Evolutionary conservation across 2,797 vertebrate genomes (phyloP).

Genomic region (Aotus griseimembra): DNA sequence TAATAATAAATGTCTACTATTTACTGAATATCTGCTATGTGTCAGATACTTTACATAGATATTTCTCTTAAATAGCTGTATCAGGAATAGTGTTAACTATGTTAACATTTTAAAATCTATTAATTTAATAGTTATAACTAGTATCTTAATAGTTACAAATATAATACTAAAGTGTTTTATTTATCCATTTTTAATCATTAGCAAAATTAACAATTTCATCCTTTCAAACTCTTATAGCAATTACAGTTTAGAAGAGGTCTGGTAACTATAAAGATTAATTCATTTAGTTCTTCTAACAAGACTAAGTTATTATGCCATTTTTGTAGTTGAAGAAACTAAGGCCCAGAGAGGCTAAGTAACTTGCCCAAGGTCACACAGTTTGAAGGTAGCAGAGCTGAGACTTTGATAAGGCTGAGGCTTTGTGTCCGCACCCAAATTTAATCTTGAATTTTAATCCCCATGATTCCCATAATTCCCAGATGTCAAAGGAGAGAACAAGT

Average conservation of each 20-base stretch:
- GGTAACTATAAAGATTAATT: neutral
- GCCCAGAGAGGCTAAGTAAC: neutral
- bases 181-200: constrained; percentile 31
- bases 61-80: neutral
- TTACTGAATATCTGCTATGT: neutral
- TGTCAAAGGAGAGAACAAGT: too few species aligned
- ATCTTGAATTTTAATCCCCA: too few species aligned
- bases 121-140: neutral
- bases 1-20: neutral
- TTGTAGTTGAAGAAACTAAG: neutral
- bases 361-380: neutral
- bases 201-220: neutral
- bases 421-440: too few species aligned
- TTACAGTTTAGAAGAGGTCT: neutral
- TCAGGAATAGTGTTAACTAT: neutral
- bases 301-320: neutral
- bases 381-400: neutral
- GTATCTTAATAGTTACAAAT: neutral
- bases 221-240: constrained; percentile 7
- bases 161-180: neutral
- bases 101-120: neutral
- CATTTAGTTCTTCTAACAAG: neutral
- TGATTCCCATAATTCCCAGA: too few species aligned
- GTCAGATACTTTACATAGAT: neutral
- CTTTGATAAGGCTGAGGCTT: neutral